A percentile compares a stretch with the other conserved stretches of the same genome.
Evolutionary conservation across 2,113 vertebrate genomes (phyloP).

Genomic region (Axis porcinus): DNA sequence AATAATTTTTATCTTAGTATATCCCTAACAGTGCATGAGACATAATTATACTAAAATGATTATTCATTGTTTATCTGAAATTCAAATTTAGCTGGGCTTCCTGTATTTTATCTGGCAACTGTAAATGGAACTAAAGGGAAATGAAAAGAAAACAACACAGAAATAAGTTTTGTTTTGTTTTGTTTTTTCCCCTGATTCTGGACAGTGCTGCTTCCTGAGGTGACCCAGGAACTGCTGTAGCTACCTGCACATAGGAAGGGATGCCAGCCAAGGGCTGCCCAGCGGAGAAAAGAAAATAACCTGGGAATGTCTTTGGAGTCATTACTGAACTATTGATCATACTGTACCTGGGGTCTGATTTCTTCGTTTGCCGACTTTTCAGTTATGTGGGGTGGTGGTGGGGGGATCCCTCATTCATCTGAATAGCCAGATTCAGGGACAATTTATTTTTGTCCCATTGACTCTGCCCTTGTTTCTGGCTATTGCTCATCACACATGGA

Average conservation of each 20-base stretch:
- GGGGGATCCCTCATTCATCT: background rate
- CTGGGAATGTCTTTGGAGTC: background rate
- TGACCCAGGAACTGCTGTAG: background rate
- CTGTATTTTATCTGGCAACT: background rate
- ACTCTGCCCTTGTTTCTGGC: background rate
- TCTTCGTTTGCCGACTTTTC: background rate
- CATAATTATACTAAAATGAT: background rate
- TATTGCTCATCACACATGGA: background rate
- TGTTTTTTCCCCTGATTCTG: background rate
- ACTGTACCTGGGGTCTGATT: background rate
- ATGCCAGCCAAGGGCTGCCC: background rate
- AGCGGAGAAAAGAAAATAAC: background rate
- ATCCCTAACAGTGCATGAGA: background rate
- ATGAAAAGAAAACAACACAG: background rate
- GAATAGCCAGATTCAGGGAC: background rate
- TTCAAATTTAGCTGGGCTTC: background rate
- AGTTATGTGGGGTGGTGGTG: background rate
- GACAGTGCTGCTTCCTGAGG: background rate
- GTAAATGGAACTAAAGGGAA: background rate
- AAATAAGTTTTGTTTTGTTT: background rate
- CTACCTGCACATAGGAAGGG: background rate
- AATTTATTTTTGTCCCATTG: slow-evolving; percentile 12
- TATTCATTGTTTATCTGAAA: background rate
- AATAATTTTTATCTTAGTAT: background rate
- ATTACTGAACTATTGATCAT: background rate